Evolutionary conservation across 2,888 invertebrate genomes (phyloP).

Genomic region (Atethmia centrago): DNA sequence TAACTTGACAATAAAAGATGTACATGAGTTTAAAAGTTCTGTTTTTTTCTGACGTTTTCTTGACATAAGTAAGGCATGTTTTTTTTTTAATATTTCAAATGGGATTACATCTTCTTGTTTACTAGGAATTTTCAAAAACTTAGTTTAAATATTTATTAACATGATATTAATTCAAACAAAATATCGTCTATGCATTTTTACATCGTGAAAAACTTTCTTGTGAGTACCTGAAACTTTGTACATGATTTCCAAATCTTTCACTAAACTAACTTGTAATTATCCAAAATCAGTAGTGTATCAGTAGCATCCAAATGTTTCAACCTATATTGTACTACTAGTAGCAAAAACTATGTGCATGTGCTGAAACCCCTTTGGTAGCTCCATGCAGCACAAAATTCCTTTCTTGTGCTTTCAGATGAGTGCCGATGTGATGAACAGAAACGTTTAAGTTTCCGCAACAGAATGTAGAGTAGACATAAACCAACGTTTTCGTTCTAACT

Average conservation of each 20-base stretch:
- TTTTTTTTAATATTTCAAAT: too few species aligned
- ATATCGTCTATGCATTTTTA: background rate
- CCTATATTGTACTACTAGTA: background rate
- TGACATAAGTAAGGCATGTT: background rate
- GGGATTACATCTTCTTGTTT: background rate
- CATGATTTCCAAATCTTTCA: background rate
- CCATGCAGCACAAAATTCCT: constrained; percentile 18
- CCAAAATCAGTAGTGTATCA: background rate
- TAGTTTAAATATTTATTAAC: background rate
- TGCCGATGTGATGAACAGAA: constrained; percentile 43
- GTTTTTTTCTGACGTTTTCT: constrained; percentile 26
- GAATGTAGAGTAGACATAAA: constrained; percentile 36
- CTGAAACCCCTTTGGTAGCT: background rate
- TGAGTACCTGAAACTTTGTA: background rate
- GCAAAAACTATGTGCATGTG: background rate
- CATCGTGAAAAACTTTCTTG: background rate
- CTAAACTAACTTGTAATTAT: too few species aligned
- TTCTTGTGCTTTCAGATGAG: constrained; percentile 19
- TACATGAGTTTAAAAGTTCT: constrained; percentile 59
- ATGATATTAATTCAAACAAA: background rate
- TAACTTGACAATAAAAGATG: constrained; percentile 60
- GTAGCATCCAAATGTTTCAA: too few species aligned
- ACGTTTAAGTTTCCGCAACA: constrained; percentile 49
- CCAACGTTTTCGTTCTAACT: constrained; percentile 35
- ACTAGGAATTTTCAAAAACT: background rate